Conservation (phyloP, 2,113 vertebrate species). For the Takifugu flavidus region DNA sequence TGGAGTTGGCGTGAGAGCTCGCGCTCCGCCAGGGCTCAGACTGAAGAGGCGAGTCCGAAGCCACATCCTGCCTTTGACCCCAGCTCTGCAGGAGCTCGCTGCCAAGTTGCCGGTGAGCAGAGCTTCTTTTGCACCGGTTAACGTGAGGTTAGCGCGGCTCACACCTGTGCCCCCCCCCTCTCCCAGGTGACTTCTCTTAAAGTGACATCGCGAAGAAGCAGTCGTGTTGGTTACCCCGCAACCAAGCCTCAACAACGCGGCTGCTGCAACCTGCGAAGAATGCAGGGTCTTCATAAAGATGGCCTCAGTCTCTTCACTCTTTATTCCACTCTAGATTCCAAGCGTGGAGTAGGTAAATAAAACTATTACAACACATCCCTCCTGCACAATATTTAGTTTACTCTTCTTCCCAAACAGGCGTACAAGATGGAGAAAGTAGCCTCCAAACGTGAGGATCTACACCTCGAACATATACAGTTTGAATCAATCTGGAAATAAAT, state of each 20-base stretch:
- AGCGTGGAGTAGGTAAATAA: too few relatives aligned
- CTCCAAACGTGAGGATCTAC: too few relatives aligned
- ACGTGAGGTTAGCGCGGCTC: slow-evolving; percentile 11
- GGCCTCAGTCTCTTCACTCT: too few relatives aligned
- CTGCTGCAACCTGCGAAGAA: too few relatives aligned
- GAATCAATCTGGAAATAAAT: too few relatives aligned
- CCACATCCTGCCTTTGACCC: slow-evolving; percentile 25
- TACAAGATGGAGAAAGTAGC: too few relatives aligned
- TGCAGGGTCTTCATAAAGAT: too few relatives aligned
- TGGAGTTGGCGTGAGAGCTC: slow-evolving; percentile 69
- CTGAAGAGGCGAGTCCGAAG: slow-evolving; percentile 33
- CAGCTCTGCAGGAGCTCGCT: not conserved
- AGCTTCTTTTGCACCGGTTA: not conserved
- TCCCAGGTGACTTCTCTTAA: slow-evolving; percentile 66
- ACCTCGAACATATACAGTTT: too few relatives aligned
- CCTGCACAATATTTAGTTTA: too few relatives aligned
- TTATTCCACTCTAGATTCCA: too few relatives aligned
- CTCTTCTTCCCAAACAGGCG: too few relatives aligned
- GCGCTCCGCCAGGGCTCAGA: slow-evolving; percentile 40
- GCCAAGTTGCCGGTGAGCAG: not conserved
- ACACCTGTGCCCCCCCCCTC: slow-evolving; percentile 54
- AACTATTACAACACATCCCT: too few relatives aligned
- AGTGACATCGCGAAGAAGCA: slow-evolving; percentile 29
- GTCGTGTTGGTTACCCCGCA: not conserved
- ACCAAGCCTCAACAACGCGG: not conserved